Conservation (phyloP, 2,797 vertebrate species). For the Xenentodon cancila region DNA sequence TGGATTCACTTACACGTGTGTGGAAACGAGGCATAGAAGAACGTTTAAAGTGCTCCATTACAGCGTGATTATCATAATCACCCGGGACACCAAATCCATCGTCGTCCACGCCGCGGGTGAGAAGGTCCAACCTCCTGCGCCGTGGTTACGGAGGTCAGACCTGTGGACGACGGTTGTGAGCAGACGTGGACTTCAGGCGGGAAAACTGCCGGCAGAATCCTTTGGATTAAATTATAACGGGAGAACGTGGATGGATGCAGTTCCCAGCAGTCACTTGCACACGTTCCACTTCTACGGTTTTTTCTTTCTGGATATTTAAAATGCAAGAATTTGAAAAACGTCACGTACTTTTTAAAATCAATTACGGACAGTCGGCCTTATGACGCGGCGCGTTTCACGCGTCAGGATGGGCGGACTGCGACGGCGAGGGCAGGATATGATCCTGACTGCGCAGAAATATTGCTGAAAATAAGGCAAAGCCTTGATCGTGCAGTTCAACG, state of each 20-base stretch:
- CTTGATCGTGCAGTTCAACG: constrained; percentile 14
- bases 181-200: too few relatives aligned
- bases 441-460: background rate
- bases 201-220: too few relatives aligned
- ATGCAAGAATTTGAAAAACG: background rate
- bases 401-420: background rate
- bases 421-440: background rate
- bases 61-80: constrained; percentile 21
- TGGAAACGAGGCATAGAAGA: constrained; percentile 4
- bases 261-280: too few relatives aligned
- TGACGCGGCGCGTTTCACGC: too few relatives aligned
- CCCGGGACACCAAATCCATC: too few relatives aligned
- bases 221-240: too few relatives aligned
- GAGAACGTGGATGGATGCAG: too few relatives aligned
- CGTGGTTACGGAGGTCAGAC: background rate
- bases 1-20: background rate
- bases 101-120: too few relatives aligned
- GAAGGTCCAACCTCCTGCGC: too few relatives aligned
- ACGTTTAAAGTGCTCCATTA: constrained; percentile 60
- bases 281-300: background rate
- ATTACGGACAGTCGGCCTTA: too few relatives aligned
- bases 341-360: background rate
- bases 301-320: background rate
- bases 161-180: too few relatives aligned
- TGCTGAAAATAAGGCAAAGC: background rate